Percentiles rank a stretch among this genome's conserved stretches.
Evolutionary conservation across 1,140 invertebrate genomes (phyloP).

Genomic region (Lycorma delicatula): DNA sequence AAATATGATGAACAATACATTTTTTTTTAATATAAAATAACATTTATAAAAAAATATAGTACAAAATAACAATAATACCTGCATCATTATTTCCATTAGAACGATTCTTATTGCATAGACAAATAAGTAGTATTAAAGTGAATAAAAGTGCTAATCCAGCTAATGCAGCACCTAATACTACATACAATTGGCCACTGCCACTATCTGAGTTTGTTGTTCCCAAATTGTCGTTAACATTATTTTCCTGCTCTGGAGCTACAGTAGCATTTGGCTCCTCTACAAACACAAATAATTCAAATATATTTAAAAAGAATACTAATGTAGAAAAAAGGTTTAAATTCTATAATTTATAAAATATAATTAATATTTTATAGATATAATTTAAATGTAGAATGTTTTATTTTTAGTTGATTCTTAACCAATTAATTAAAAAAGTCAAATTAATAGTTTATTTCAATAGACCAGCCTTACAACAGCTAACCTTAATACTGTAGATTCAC

Average conservation of each 20-base stretch:
- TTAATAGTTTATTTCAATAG: neutral
- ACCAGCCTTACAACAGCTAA: neutral
- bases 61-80: slow-evolving; percentile 37
- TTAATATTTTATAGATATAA: neutral
- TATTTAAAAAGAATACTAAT: slow-evolving; percentile 1
- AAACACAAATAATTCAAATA: slow-evolving; percentile 13
- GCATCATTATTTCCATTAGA: slow-evolving; percentile 38
- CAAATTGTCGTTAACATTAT: slow-evolving; percentile 12
- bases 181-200: slow-evolving; percentile 42
- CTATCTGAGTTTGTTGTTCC: slow-evolving; percentile 20
- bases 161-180: slow-evolving; percentile 47
- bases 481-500: too few species aligned
- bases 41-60: neutral
- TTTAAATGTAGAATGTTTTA: neutral
- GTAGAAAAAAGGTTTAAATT: neutral
- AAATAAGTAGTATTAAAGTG: slow-evolving; percentile 38
- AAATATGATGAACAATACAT: too few species aligned
- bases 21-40: too few species aligned
- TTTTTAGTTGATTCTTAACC: neutral
- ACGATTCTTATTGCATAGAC: slow-evolving; percentile 43
- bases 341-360: neutral
- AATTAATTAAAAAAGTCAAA: neutral
- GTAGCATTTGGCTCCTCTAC: slow-evolving; percentile 25
- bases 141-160: slow-evolving; percentile 41
- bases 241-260: slow-evolving; percentile 11